These are phyloP conservation scores for Anadara kagoshimensis DNA, from an alignment of 1,140 invertebrate species.

Conservation along the genomic window DNA sequence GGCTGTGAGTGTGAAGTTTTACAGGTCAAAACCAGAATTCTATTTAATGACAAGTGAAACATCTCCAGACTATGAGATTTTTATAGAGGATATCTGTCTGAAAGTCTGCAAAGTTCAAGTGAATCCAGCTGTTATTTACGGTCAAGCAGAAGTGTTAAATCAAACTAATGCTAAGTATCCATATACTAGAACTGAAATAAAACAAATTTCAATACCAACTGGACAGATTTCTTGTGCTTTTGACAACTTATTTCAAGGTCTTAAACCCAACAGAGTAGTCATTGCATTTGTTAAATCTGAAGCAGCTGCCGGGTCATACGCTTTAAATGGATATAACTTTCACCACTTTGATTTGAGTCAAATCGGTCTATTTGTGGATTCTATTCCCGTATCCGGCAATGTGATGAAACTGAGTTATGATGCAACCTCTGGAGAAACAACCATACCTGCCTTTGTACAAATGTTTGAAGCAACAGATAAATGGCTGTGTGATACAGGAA, in stretches of 20 bases:
- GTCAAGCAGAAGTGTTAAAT: conserved; percentile 21
- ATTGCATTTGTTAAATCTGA: conserved; percentile 18
- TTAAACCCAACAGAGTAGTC: not conserved
- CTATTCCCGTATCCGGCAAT: conserved; percentile 17
- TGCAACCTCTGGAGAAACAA: not conserved
- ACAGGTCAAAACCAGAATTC: conserved; percentile 22
- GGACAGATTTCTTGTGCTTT: conserved; percentile 15
- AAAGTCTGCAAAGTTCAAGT: conserved; percentile 17
- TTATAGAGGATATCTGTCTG: conserved; percentile 19
- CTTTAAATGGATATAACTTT: conserved; percentile 11
- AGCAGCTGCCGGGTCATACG: not conserved
- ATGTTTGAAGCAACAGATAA: conserved; percentile 24
- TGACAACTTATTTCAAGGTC: conserved; percentile 31
- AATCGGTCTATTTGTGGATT: conserved; percentile 3
- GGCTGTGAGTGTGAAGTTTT: conserved; percentile 11
- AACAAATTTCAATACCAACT: conserved; percentile 6
- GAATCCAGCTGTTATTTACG: conserved; percentile 15
- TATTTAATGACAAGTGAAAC: conserved; percentile 32
- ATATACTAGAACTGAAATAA: conserved; percentile 14
- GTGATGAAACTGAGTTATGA: conserved; percentile 22
- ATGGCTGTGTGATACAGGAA: conserved; percentile 20
- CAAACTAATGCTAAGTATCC: conserved; percentile 25
- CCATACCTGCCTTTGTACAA: conserved; percentile 11
- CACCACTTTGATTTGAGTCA: conserved; percentile 10
- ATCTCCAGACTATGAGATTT: conserved; percentile 9